phyloP scores from a whole-genome alignment of 2,888 invertebrate genomes.

The Fragum whitleyi region DNA sequence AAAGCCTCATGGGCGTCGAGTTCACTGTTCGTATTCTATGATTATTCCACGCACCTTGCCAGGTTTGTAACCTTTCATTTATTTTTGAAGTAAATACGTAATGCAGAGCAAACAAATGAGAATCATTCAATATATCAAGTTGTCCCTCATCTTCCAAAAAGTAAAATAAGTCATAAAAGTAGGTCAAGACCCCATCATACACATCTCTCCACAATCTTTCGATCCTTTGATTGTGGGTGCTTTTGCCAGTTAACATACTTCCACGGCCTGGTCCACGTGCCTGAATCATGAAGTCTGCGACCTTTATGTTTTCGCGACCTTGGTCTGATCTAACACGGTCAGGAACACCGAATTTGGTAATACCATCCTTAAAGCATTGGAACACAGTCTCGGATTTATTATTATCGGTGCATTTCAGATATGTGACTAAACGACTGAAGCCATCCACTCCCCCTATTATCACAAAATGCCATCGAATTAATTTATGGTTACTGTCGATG shows the following conservation, averaged over 20 bases:
- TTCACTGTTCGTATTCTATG: constrained; percentile 48
- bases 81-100: constrained; percentile 33
- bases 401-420: constrained; percentile 46
- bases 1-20: constrained; percentile 33
- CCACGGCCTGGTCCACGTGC: constrained; percentile 18
- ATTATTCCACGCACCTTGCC: constrained; percentile 38
- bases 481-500: constrained; percentile 56
- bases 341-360: constrained; percentile 26
- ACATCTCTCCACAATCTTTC: constrained; percentile 53
- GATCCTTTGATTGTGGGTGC: too few species aligned
- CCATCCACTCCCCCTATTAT: constrained; percentile 56
- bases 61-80: constrained; percentile 42
- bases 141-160: constrained; percentile 40
- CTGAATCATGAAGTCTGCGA: constrained; percentile 47
- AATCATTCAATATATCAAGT: too few species aligned
- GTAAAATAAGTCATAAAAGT: constrained; percentile 48
- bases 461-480: constrained; percentile 58
- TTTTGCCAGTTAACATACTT: constrained; percentile 51
- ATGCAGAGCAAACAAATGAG: constrained; percentile 44
- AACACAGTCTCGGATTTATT: constrained; percentile 49
- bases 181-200: constrained; percentile 50
- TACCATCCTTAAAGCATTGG: constrained; percentile 32
- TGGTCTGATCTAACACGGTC: constrained; percentile 40
- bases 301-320: constrained; percentile 39
- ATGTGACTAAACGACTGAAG: constrained; percentile 45